Conservation (phyloP, 1,140 invertebrate genomes). For the Caenorhabditis elegans region DNA sequence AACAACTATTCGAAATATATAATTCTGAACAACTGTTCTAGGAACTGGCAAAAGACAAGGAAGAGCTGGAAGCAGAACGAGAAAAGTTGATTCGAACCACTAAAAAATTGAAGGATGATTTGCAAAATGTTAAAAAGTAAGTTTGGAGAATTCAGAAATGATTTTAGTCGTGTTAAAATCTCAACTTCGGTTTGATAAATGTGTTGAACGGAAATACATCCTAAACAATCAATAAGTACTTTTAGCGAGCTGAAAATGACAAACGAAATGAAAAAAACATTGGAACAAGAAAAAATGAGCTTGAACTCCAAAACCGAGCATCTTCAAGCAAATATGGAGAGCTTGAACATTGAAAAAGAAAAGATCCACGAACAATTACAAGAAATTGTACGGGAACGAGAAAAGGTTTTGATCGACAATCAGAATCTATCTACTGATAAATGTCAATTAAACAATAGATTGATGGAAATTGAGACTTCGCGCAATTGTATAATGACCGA, state of each 20-base stretch:
- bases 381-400: conserved; percentile 49
- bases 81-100: conserved; percentile 52
- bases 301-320: conserved; percentile 51
- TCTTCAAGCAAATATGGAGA: conserved; percentile 50
- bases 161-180: no score
- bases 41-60: conserved; percentile 48
- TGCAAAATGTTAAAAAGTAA: conserved; percentile 52
- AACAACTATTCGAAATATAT: no score
- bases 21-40: neutral
- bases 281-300: conserved; percentile 53
- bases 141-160: neutral
- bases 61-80: conserved; percentile 50
- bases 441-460: conserved; percentile 52
- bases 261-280: conserved; percentile 49
- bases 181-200: neutral
- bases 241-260: conserved; percentile 53
- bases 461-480: conserved; percentile 55
- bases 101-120: conserved; percentile 53
- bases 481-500: conserved; percentile 50
- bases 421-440: conserved; percentile 49
- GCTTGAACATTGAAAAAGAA: conserved; percentile 51
- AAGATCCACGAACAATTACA: conserved; percentile 51
- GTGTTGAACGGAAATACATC: no score
- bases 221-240: neutral
- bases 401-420: conserved; percentile 52